These are phyloP conservation scores for Karalla daura DNA, from an alignment of 2,797 vertebrate genomes.

Conservation along the genomic window DNA sequence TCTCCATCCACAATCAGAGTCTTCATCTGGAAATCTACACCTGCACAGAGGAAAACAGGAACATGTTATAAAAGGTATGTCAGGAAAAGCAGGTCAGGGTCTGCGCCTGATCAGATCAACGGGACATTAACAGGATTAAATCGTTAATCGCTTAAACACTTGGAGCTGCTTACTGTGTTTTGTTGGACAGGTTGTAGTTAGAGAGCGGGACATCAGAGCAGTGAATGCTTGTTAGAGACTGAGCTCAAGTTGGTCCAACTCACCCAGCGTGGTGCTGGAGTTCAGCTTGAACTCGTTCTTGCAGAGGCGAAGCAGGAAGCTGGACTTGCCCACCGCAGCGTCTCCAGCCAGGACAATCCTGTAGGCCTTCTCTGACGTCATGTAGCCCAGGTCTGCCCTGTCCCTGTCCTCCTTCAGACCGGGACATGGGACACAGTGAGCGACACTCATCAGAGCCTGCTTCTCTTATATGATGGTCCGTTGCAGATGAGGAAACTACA, in stretches of 20 bases:
- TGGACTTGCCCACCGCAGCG: conserved; percentile 96
- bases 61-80: background rate
- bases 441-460: no score
- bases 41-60: conserved; percentile 69
- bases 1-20: conserved; percentile 94
- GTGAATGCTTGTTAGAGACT: background rate
- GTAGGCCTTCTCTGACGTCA: conserved; percentile 89
- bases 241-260: conserved; percentile 17
- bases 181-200: background rate
- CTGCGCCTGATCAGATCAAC: background rate
- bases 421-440: conserved; percentile 51
- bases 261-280: conserved; percentile 92
- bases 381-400: conserved; percentile 70
- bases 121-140: background rate
- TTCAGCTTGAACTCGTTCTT: conserved; percentile 95
- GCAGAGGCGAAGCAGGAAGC: conserved; percentile 95
- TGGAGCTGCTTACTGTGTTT: no score
- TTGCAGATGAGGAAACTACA: no score
- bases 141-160: no score
- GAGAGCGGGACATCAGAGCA: background rate
- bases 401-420: conserved; percentile 77
- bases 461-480: no score
- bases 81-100: background rate
- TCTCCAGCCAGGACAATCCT: conserved; percentile 95
- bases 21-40: conserved; percentile 98